Evolutionary conservation across 2,888 invertebrate species (phyloP).

Genomic region (Perdita meconis): DNA sequence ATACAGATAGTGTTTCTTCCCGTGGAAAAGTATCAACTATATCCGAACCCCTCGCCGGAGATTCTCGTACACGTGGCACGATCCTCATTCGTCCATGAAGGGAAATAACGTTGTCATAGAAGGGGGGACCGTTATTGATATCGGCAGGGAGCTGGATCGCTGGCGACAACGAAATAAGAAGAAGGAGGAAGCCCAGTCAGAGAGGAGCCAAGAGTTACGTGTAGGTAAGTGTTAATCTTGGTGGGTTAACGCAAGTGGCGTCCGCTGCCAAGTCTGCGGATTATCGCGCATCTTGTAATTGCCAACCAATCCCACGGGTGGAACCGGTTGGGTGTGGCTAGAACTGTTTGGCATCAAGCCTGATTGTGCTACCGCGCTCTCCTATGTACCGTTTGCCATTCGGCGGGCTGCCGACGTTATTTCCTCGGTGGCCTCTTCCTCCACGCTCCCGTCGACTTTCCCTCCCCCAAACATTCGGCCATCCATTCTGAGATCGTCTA

Average conservation of each 20-base stretch:
- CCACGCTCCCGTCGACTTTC: slow-evolving; percentile 19
- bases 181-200: slow-evolving; percentile 62
- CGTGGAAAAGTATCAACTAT: slow-evolving; percentile 29
- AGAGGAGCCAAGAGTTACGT: slow-evolving; percentile 79
- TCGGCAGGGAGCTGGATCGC: slow-evolving; percentile 30
- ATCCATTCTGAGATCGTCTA: slow-evolving; percentile 69
- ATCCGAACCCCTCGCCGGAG: neutral
- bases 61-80: slow-evolving; percentile 32
- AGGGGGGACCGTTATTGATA: slow-evolving; percentile 70
- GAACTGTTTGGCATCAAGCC: slow-evolving; percentile 83
- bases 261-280: slow-evolving; percentile 83
- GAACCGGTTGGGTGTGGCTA: slow-evolving; percentile 77
- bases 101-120: slow-evolving; percentile 47
- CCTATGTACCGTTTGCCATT: slow-evolving; percentile 72
- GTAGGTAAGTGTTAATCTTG: slow-evolving; percentile 84
- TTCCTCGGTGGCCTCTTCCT: slow-evolving; percentile 69
- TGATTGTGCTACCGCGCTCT: slow-evolving; percentile 79
- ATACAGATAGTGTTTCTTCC: slow-evolving; percentile 30
- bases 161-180: slow-evolving; percentile 61
- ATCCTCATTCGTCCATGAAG: slow-evolving; percentile 39
- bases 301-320: slow-evolving; percentile 83
- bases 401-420: slow-evolving; percentile 71
- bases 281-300: slow-evolving; percentile 84
- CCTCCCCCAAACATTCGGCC: slow-evolving; percentile 33
- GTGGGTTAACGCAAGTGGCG: slow-evolving; percentile 82